These are phyloP conservation scores for Zaprionus bogoriensis DNA, from an alignment of 2,888 invertebrate species.

Conservation along the genomic window DNA sequence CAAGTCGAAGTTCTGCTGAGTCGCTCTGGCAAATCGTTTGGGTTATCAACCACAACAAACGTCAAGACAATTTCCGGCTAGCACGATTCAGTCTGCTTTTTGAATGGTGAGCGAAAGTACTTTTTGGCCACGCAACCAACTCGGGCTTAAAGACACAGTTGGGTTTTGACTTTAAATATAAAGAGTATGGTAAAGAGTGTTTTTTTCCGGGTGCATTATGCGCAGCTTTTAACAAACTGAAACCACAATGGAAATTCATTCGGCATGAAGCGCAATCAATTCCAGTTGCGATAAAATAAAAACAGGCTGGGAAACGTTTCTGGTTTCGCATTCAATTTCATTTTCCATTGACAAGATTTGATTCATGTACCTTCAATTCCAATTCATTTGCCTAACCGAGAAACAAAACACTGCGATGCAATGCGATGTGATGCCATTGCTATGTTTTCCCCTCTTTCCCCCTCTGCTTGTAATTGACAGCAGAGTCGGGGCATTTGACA, in stretches of 20 bases:
- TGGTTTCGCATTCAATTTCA: neutral
- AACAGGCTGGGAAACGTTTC: neutral
- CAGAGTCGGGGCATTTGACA: neutral
- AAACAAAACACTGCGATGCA: conserved; percentile 1
- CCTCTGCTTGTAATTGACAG: neutral
- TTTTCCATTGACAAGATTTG: neutral
- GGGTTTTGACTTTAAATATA: conserved; percentile 6
- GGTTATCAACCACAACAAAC: conserved; percentile 66
- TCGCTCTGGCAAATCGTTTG: conserved; percentile 35
- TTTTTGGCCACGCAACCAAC: conserved; percentile 3
- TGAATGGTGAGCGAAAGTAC: too few relatives aligned
- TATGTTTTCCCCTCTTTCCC: neutral
- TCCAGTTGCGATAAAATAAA: neutral
- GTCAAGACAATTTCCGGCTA: conserved; percentile 64
- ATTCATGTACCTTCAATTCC: neutral
- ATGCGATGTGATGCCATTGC: neutral
- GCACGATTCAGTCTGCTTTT: conserved; percentile 6
- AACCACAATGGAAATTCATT: neutral
- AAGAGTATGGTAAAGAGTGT: too few relatives aligned
- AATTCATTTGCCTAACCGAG: conserved; percentile 17
- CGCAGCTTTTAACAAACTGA: neutral
- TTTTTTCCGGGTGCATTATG: neutral
- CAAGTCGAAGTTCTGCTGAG: neutral
- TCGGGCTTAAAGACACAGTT: conserved; percentile 10
- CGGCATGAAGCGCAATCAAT: neutral